Conservation (phyloP, 2,797 vertebrate species). For the Bradypodion ventrale region DNA sequence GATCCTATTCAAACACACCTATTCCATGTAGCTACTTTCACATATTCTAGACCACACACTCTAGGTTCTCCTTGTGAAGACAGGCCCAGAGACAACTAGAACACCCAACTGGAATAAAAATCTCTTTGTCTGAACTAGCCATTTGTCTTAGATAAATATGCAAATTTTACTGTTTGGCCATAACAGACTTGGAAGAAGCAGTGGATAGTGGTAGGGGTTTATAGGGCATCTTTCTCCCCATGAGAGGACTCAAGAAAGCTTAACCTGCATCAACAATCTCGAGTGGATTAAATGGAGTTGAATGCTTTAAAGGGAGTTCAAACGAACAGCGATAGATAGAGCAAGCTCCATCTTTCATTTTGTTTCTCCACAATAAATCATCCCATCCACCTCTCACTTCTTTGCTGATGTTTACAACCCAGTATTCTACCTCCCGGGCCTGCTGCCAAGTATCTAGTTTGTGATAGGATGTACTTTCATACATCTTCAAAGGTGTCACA, state of each 20-base stretch:
- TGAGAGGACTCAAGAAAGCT: no score
- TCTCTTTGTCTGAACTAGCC: neutral
- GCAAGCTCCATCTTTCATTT: neutral
- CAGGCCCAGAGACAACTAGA: neutral
- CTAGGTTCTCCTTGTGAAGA: neutral
- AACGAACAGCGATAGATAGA: no score
- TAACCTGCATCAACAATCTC: neutral
- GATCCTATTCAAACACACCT: neutral
- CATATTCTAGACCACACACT: neutral
- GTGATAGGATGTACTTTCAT: neutral
- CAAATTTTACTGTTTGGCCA: neutral
- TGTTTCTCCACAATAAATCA: neutral
- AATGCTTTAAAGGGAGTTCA: neutral
- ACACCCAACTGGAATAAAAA: neutral
- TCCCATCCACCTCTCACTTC: neutral
- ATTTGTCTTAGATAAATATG: neutral
- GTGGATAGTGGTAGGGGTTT: neutral
- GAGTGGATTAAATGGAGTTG: neutral
- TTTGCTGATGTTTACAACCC: neutral
- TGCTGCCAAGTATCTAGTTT: neutral
- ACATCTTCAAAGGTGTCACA: neutral
- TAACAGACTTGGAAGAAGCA: neutral
- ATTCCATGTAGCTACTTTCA: neutral
- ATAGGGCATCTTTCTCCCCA: no score
- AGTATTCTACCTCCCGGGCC: neutral